Conservation (phyloP, 2,888 invertebrate species). For the Perithous albicinctus region DNA sequence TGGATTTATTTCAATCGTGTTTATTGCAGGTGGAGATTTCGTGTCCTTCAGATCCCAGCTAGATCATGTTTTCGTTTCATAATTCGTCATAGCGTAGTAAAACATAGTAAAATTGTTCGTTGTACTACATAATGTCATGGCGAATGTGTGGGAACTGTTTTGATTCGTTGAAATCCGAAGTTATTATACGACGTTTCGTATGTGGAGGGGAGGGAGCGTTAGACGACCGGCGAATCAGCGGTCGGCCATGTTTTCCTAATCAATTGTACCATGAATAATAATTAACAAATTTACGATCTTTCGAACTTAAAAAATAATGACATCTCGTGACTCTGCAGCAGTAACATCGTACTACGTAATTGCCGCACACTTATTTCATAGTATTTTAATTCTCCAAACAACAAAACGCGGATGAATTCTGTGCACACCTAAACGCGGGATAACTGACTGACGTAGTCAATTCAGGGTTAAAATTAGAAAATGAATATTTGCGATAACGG, state of each 20-base stretch:
- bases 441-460: conserved; percentile 20
- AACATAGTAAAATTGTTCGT: not conserved
- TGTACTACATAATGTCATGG: conserved; percentile 1
- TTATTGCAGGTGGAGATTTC: not conserved
- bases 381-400: conserved; percentile 1
- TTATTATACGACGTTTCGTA: conserved; percentile 2
- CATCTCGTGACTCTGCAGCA: not conserved
- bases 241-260: conserved; percentile 32
- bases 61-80: conserved; percentile 34
- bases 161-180: conserved; percentile 23
- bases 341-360: not conserved
- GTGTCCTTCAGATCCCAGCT: not conserved
- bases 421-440: not conserved
- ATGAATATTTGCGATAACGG: not conserved
- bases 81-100: not conserved
- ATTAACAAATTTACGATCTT: not conserved
- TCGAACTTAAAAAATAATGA: not conserved
- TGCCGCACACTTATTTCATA: not conserved
- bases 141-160: conserved; percentile 38
- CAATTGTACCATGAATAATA: not conserved
- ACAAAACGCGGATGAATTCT: conserved; percentile 4
- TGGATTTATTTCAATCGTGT: too few relatives aligned
- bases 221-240: conserved; percentile 43
- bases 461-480: not conserved
- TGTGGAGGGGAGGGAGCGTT: conserved; percentile 13